phyloP scores from a whole-genome alignment of 1,140 invertebrate species.

The Lepeophtheirus salmonis region DNA sequence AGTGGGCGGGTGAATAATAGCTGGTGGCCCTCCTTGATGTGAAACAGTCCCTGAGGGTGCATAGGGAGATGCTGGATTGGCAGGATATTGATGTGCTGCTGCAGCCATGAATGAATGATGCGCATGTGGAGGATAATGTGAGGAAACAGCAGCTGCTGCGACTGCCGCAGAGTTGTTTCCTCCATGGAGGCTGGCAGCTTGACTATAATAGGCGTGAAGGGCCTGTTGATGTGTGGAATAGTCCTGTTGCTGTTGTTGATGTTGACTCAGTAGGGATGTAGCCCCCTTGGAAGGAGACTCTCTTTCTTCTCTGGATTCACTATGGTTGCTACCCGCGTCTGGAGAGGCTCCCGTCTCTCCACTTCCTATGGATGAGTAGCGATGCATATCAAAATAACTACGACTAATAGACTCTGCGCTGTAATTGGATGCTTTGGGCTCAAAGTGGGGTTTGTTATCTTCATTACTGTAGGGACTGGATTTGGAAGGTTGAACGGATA shows the following conservation, averaged over 20 bases:
- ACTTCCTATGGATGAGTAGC: too few relatives aligned
- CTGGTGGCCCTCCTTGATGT: not conserved
- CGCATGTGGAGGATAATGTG: not conserved
- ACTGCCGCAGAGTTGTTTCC: not conserved
- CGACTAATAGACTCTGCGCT: not conserved
- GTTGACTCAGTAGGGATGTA: not conserved
- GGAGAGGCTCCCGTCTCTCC: not conserved
- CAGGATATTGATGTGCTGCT: too few relatives aligned
- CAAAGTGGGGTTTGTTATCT: too few relatives aligned
- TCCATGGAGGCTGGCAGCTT: not conserved
- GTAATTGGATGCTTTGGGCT: not conserved
- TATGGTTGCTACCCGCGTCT: not conserved
- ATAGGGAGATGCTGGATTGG: too few relatives aligned
- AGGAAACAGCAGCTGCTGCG: not conserved
- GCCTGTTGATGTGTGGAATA: constrained; percentile 7
- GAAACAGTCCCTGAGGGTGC: not conserved
- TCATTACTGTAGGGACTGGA: too few relatives aligned
- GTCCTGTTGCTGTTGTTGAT: not conserved
- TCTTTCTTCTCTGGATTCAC: not conserved
- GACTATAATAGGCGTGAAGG: constrained; percentile 15
- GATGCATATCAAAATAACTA: constrained; percentile 5
- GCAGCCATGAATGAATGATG: not conserved
- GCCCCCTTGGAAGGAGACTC: not conserved
- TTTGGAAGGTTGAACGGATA: not conserved
- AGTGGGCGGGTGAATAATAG: not conserved